Conservation (phyloP, 2,797 vertebrate species). For the Tadarida brasiliensis region DNA sequence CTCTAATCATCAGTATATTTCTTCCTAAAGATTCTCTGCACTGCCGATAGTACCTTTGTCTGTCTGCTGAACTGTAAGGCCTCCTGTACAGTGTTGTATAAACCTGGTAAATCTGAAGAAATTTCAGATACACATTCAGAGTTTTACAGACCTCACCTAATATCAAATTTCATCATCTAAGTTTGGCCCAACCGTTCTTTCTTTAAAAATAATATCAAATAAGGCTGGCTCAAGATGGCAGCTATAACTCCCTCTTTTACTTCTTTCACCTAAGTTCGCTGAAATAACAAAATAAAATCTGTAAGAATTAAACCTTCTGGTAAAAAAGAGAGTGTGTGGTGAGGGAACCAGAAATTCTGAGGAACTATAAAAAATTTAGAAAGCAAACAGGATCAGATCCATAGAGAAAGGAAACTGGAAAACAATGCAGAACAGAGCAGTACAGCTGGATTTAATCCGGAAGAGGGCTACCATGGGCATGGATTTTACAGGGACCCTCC, state of each 20-base stretch:
- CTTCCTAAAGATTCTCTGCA: background rate
- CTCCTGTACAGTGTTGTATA: background rate
- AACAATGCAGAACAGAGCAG: background rate
- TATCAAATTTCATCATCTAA: background rate
- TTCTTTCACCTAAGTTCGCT: background rate
- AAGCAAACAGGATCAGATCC: background rate
- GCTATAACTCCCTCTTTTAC: background rate
- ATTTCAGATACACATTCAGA: background rate
- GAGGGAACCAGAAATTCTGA: conserved; percentile 7
- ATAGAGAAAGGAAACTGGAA: background rate
- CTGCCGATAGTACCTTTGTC: background rate
- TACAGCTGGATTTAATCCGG: background rate
- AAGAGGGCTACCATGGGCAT: background rate
- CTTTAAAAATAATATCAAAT: conserved; percentile 10
- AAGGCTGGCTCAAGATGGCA: background rate
- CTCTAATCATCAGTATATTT: background rate
- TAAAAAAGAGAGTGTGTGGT: background rate
- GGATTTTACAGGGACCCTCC: background rate
- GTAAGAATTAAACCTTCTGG: background rate
- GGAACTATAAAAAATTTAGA: background rate
- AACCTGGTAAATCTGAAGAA: background rate
- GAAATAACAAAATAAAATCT: conserved; percentile 33
- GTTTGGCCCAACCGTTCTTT: background rate
- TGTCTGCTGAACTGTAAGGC: background rate
- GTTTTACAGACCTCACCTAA: background rate